Percentiles rank a stretch among this genome's conserved stretches.
Evolutionary conservation across 1,140 invertebrate species (phyloP).

Genomic region (Lepeophtheirus salmonis): DNA sequence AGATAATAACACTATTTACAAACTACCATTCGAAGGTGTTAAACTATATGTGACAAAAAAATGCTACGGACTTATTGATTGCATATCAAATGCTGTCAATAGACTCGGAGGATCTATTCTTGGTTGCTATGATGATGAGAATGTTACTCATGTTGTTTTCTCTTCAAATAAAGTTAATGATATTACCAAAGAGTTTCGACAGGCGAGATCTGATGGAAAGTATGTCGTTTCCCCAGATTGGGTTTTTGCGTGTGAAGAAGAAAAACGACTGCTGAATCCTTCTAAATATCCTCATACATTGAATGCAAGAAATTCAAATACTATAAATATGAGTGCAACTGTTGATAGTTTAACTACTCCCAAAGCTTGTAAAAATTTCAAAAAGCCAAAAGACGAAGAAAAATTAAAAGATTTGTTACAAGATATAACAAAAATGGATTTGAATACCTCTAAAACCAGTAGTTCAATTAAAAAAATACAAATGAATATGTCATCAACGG

Average conservation of each 20-base stretch:
- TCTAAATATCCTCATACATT: constrained; percentile 30
- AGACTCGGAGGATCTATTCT: not conserved
- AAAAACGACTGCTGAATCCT: constrained; percentile 28
- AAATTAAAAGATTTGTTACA: no score
- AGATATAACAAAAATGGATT: no score
- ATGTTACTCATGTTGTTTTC: constrained; percentile 31
- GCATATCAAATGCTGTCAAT: not conserved
- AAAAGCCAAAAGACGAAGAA: no score
- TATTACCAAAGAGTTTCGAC: constrained; percentile 28
- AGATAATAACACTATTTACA: not conserved
- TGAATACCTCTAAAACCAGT: no score
- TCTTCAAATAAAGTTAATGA: constrained; percentile 30
- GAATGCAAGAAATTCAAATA: constrained; percentile 30
- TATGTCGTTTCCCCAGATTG: constrained; percentile 32
- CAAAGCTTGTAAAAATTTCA: no score
- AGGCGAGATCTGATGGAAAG: constrained; percentile 29
- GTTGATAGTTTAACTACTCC: no score
- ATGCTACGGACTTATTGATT: not conserved
- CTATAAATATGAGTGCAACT: no score
- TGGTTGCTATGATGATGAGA: not conserved
- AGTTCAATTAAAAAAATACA: no score
- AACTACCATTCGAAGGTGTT: not conserved
- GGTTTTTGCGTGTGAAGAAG: constrained; percentile 29
- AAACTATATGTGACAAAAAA: constrained; percentile 1
- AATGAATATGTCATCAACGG: no score